phyloP scores from a whole-genome alignment of 2,113 vertebrate species.

The Gavia stellata region DNA sequence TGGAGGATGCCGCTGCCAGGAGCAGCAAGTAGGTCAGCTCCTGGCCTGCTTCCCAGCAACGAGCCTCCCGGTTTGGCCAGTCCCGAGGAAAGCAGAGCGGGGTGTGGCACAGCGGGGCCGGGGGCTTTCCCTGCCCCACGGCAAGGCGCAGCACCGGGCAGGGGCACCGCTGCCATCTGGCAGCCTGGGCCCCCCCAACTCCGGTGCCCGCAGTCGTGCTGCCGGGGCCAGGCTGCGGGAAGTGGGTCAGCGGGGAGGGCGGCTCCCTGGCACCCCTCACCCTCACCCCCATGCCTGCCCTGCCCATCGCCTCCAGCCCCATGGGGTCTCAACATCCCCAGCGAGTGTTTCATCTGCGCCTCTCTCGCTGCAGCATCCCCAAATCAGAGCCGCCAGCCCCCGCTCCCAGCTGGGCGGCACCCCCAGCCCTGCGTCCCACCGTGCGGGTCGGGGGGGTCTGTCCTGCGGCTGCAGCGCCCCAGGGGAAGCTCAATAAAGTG shows the following conservation, averaged over 20 bases:
- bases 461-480: neutral
- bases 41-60: neutral
- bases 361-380: neutral
- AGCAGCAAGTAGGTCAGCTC: conserved; percentile 52
- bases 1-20: neutral
- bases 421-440: neutral
- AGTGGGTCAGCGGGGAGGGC: neutral
- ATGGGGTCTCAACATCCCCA: neutral
- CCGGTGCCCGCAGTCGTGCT: rapidly evolving
- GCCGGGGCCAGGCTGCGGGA: neutral
- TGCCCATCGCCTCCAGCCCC: neutral
- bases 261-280: neutral
- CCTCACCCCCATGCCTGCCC: neutral
- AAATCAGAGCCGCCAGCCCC: neutral
- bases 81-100: neutral
- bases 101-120: neutral
- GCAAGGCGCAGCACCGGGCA: rapidly evolving
- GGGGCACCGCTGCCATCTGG: neutral
- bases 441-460: neutral
- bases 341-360: rapidly evolving
- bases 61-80: neutral
- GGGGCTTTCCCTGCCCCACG: neutral
- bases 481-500: neutral
- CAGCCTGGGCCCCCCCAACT: neutral
- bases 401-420: rapidly evolving